Percentiles rank a stretch among this genome's conserved stretches.
Conservation (phyloP, 2,797 vertebrate genomes). For the Balearica regulorum region DNA sequence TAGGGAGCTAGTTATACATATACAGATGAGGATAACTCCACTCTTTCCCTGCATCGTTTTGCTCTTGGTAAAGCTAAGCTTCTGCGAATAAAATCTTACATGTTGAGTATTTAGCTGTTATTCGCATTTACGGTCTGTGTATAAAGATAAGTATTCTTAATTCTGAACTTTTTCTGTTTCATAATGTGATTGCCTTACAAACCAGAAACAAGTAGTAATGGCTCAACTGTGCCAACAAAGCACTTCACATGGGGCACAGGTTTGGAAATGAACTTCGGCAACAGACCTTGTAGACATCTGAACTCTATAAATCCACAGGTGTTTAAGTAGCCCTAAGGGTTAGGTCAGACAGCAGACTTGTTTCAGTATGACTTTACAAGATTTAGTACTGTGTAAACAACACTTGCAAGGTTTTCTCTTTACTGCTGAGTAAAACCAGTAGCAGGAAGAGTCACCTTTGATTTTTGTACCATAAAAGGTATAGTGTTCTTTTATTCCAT, state of each 20-base stretch:
- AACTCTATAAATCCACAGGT: conserved; percentile 81
- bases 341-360: conserved; percentile 74
- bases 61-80: background rate
- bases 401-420: conserved; percentile 70
- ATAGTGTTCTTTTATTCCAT: background rate
- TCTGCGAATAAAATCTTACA: conserved; percentile 28
- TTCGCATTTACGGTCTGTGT: background rate
- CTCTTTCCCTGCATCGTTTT: background rate
- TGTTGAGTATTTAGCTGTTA: background rate
- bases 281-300: conserved; percentile 73
- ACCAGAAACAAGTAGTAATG: conserved; percentile 48
- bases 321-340: conserved; percentile 77
- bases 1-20: background rate
- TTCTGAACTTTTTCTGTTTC: conserved; percentile 28
- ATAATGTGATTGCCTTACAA: conserved; percentile 32
- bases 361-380: conserved; percentile 76
- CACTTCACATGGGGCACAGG: conserved; percentile 61
- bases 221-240: conserved; percentile 53
- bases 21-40: background rate
- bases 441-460: conserved; percentile 69
- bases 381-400: conserved; percentile 77
- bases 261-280: conserved; percentile 75
- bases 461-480: conserved; percentile 44
- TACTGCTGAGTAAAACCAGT: conserved; percentile 74
- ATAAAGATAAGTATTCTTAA: conserved; percentile 31